A percentile compares a stretch with the other conserved stretches of the same genome.
Evolutionary conservation across 2,888 invertebrate genomes (phyloP).

Genomic region (Stratiomys singularior): DNA sequence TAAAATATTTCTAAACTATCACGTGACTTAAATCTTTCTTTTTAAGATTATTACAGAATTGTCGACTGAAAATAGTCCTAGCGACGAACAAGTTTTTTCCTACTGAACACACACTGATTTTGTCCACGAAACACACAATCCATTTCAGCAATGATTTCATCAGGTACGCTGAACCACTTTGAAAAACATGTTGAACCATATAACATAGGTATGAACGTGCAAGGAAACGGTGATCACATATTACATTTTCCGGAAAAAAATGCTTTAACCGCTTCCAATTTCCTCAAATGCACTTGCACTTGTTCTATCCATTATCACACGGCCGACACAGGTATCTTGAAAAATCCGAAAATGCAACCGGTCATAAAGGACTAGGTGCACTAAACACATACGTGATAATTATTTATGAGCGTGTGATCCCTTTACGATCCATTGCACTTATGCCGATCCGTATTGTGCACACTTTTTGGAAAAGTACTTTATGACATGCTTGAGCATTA

Average conservation of each 20-base stretch:
- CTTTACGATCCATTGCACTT: slow-evolving; percentile 16
- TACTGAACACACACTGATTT: neutral
- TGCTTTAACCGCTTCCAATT: neutral
- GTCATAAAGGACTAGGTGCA: neutral
- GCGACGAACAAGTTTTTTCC: no score
- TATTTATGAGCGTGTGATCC: slow-evolving; percentile 38
- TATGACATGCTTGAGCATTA: neutral
- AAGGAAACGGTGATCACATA: slow-evolving; percentile 18
- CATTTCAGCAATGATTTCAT: neutral
- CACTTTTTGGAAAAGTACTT: neutral
- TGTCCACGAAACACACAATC: neutral
- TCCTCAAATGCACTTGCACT: neutral
- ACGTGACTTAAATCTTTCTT: no score
- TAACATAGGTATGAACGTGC: neutral
- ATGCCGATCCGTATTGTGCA: neutral
- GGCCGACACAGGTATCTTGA: neutral
- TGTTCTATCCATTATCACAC: neutral
- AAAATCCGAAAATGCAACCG: neutral
- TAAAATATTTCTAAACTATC: no score
- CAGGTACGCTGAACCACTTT: slow-evolving; percentile 21
- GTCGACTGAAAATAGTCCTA: no score
- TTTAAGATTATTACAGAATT: no score
- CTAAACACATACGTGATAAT: slow-evolving; percentile 46
- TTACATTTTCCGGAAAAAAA: slow-evolving; percentile 3
- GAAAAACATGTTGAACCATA: neutral